Base-by-base conservation (phyloP, 2,113 vertebrate genomes). In the Sebastes fasciatus region DNA sequence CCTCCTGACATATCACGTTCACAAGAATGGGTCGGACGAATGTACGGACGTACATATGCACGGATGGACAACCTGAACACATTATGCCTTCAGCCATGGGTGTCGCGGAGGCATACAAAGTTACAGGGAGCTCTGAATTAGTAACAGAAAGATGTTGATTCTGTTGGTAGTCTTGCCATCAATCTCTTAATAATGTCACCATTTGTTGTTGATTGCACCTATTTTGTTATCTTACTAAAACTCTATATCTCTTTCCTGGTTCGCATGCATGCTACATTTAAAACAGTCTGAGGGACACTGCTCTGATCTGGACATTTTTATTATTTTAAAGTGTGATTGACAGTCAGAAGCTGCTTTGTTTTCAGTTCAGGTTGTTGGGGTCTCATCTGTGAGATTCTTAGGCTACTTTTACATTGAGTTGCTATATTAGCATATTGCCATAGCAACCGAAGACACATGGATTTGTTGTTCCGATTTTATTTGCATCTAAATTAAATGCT, bases 91-190 rank as follows among this genome's bases (percentile, higher is more conserved):
- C 34, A 34, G 34, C 34, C 3, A 34, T 34, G 34, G 34, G 34
- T 34, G 34, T 34, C 34, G 3, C 34, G 34, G 34, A 34, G 34
- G 34, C 34, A 34, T 34, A 34, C 34, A 34, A 34, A 34, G 34
- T 34, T 34, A 34, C 34, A 34, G 34, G 34, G 34, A 34, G 3
- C 34, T 72, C 3, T 49, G 23, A 76, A 10, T 79, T 34, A 72
- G 43, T 43, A 69, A 5, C 54, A 48, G 69, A 77, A 49, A 71
- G 42, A 21, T 66, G n/a, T 51, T 78, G 78, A 83, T 71, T 83
- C 45, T 16, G 12, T 64, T 21, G 67, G 43, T 68, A 63, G 55
- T 66, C 14, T 68, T 43, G 40, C n/a, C 19, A 54, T 61, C 46
- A 34, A 68, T 16, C 51, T 82, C 4, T 34, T 19, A 16, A 19